A percentile compares a stretch with the other conserved stretches of the same genome.
Evolutionary conservation across 2,113 vertebrate genomes (phyloP).

Genomic region (Barnardius zonarius): DNA sequence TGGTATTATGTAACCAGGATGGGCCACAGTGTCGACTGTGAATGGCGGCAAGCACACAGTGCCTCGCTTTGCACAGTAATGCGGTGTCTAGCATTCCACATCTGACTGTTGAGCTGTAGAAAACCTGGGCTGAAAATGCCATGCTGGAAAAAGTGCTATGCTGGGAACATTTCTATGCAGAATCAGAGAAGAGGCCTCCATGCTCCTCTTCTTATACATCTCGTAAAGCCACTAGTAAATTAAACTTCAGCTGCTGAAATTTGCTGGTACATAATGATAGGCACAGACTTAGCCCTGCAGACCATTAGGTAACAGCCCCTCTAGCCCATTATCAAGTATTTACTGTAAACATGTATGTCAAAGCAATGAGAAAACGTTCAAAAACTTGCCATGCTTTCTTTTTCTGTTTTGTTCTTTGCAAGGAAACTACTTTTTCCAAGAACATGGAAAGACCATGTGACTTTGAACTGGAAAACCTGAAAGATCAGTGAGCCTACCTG

Average conservation of each 20-base stretch:
- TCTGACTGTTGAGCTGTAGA: not conserved
- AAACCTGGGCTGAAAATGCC: not conserved
- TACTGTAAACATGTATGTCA: not conserved
- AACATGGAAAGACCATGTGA: slow-evolving; percentile 25
- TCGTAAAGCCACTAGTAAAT: not conserved
- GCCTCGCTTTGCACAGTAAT: not conserved
- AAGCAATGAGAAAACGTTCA: not conserved
- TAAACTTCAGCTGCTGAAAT: not conserved
- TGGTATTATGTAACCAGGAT: not conserved
- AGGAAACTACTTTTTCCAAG: not conserved
- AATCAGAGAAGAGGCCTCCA: not conserved
- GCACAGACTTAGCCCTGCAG: not conserved
- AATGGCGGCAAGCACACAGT: not conserved
- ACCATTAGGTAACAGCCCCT: not conserved
- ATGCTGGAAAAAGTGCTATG: not conserved
- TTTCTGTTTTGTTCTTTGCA: not conserved
- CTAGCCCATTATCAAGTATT: not conserved
- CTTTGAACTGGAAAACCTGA: slow-evolving; percentile 55
- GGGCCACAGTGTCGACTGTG: not conserved
- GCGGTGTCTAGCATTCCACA: not conserved
- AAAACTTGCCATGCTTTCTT: not conserved
- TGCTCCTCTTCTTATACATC: not conserved
- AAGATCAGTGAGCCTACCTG: slow-evolving; percentile 55
- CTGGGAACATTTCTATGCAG: not conserved
- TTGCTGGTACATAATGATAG: not conserved